Evolutionary conservation across 2,797 vertebrate genomes (phyloP), one percentile per base, ranked within the genome.

Genomic region (Oreochromis mossambicus): DNA sequence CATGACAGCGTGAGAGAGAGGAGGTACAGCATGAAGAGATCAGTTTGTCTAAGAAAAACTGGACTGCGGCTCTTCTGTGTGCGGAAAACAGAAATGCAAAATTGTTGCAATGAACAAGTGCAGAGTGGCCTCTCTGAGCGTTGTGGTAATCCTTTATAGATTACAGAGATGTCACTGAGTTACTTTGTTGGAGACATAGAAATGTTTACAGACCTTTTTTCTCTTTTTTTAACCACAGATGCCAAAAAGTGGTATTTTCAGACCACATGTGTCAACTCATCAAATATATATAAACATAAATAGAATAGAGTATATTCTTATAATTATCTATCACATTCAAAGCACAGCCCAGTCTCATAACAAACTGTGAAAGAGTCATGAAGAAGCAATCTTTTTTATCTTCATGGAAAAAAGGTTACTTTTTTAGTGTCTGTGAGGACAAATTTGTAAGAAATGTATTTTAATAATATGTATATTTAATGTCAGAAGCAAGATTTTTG

Each of bases 1-100:
- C 8, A 15, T 41, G 87, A 88, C 81, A 81, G 88, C 86, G 76
- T 83, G 89, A 89, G 91, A 83, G 85, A 66, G 73, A 9, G 58
- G 63, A 79, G 77, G 73, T n/a, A 32, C 54, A 12, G 54, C 81
- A 63, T 15, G 77, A 68, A 91, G 85, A 84, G 77, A 76, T 13
- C 0, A 29, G 80, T 79, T 46, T 81, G 86, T 83, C 85, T 12
- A 80, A 81, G 63, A 84, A 81, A 38, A 80, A 82, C 56, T 29
- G 55, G 73, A 82, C 61, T 52, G 88, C 14, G 51, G 83, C 54
- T 85, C 81, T 63, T 88, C 34, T 80, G 46, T 84, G 58, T 79
- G 77, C 3, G 2, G 38, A 61, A 81, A 83, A 85, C 41, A 68
- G 41, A 77, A 78, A 84, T 70, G 79, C 82, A 34, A 61, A 86